phyloP scores from a whole-genome alignment of 2,113 vertebrate species.

The Melanotaenia duboulayi region DNA sequence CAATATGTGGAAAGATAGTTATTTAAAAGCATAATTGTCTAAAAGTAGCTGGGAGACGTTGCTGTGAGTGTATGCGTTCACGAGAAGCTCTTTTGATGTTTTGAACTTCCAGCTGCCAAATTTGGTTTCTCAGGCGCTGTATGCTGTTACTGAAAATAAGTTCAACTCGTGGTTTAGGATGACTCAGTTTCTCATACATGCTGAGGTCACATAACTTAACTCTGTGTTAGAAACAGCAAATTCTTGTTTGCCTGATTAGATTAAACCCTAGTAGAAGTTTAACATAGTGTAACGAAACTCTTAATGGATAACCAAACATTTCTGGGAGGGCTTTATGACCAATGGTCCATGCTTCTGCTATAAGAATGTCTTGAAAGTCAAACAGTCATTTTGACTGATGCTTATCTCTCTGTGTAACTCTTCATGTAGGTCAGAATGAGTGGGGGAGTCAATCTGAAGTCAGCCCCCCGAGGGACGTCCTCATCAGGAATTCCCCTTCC shows the following conservation, averaged over 20 bases:
- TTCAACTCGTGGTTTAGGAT: conserved; percentile 50
- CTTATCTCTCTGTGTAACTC: conserved; percentile 25
- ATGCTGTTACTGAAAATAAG: conserved; percentile 36
- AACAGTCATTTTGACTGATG: not conserved
- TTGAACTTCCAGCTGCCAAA: conserved; percentile 44
- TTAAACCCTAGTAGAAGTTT: conserved; percentile 20
- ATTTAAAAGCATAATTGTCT: conserved; percentile 12
- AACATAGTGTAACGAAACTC: conserved; percentile 2
- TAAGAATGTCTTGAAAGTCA: not conserved
- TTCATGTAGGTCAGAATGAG: conserved; percentile 73
- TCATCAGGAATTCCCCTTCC: conserved; percentile 79
- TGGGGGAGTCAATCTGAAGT: conserved; percentile 78
- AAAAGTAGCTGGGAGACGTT: conserved; percentile 10
- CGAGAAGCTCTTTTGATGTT: conserved; percentile 37
- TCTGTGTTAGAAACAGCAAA: conserved; percentile 7
- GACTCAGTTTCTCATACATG: conserved; percentile 37
- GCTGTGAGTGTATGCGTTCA: not conserved
- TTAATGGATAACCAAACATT: conserved; percentile 12
- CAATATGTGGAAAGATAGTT: not conserved
- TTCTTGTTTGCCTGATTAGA: conserved; percentile 22
- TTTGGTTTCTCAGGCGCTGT: conserved; percentile 50
- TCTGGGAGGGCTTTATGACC: conserved; percentile 2
- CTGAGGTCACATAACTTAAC: conserved; percentile 30
- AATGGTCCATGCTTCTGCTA: not conserved
- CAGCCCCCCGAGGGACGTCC: conserved; percentile 54